Evolutionary conservation across 2,113 vertebrate species (phyloP), one percentile per base, ranked within the genome.

Genomic region (Hymenochirus boettgeri): DNA sequence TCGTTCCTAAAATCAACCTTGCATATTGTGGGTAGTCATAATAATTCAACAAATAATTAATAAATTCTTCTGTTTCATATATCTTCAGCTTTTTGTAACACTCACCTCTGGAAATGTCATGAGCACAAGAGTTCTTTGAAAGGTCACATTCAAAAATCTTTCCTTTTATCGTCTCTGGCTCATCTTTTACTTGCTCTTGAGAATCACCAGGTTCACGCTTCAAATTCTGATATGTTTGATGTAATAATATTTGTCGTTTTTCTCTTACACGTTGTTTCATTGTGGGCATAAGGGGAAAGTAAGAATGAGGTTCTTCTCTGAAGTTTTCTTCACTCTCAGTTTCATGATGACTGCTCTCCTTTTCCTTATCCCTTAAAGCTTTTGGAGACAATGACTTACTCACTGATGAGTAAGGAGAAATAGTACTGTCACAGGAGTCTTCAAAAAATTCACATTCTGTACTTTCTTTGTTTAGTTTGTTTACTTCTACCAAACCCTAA

Each of bases 41-140:
- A 57, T 87, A 81, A 75, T 90, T 89, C 19, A 90, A 67, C 39
- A 90, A 73, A 62, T 89, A 90, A 73, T 86, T 57, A 62, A 88
- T 81, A 69, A 90, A 89, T 72, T 89, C 85, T 65, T 89, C 86
- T 1, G 84, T 88, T 74, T 90, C 87, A 26, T 86, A 89, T 69
- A 88, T 76, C 70, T 89, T 89, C 52, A 57, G 71, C 59, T 77
- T 88, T 73, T 62, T 83, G 70, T 48, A 46, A 22, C 5, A 1
- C 1, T 53, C 56, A 65, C 46, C 42, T 24, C 71, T 58, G 56
- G 50, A n/a, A 13, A 54, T 63, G 29, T 27, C 27, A 11, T 48
- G 63, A 0, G 7, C n/a, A 54, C 37, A 11, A 53, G 42, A 15
- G 64, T 17, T 57, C 25, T 2, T 71, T 50, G 65, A 51, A 11